Percentiles rank a stretch among this genome's conserved stretches.
phyloP scores from a whole-genome alignment of 2,888 invertebrate species.

The Melanargia galathea region DNA sequence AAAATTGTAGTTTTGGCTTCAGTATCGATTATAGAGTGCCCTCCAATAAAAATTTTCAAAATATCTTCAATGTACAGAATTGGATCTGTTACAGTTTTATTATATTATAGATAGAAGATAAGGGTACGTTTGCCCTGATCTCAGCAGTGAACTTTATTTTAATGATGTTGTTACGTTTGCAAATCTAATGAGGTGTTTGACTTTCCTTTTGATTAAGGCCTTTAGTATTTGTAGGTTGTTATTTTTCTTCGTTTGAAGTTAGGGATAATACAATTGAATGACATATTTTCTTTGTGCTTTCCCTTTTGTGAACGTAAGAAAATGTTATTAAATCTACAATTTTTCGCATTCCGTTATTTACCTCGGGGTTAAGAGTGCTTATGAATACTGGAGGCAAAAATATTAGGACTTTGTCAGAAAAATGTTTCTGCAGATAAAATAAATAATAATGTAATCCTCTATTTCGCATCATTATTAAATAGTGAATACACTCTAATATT shows the following conservation, averaged over 20 bases:
- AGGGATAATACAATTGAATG: conserved; percentile 16
- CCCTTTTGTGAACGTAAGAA: not conserved
- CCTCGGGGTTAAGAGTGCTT: not conserved
- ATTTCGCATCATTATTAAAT: too few species aligned
- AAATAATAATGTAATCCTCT: too few species aligned
- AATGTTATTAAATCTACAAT: not conserved
- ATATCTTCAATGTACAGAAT: too few species aligned
- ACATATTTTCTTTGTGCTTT: conserved; percentile 11
- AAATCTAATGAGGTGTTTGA: conserved; percentile 20
- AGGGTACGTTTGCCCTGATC: too few species aligned
- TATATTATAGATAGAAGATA: too few species aligned
- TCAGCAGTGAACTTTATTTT: not conserved
- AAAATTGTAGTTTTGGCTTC: too few species aligned
- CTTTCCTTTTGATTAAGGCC: conserved; percentile 15
- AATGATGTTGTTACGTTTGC: conserved; percentile 15
- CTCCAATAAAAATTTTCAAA: too few species aligned
- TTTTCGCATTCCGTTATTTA: not conserved
- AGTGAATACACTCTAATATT: too few species aligned
- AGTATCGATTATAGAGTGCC: too few species aligned
- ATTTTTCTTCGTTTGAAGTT: conserved; percentile 15
- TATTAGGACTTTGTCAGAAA: too few species aligned
- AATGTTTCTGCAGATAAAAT: too few species aligned
- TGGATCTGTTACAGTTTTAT: too few species aligned
- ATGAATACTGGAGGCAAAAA: not conserved
- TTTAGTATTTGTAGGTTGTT: conserved; percentile 11